Evolutionary conservation across 2,888 invertebrate species (phyloP).

Genomic region (Volucella bombylans): DNA sequence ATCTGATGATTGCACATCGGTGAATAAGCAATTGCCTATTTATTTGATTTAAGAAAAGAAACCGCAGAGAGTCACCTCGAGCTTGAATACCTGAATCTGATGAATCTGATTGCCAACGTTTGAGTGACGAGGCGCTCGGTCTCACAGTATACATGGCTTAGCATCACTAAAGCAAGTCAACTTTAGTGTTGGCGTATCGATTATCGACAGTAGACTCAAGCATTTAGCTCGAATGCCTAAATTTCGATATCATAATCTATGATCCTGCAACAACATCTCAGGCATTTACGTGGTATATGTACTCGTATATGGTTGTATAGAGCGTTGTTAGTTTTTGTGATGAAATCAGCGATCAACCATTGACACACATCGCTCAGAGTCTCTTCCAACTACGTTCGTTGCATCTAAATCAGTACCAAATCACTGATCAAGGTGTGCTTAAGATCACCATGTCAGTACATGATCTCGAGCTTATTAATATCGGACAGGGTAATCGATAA

Average conservation of each 20-base stretch:
- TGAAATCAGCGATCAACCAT: slow-evolving; percentile 95
- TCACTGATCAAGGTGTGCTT: slow-evolving; percentile 94
- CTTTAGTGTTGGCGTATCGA: slow-evolving; percentile 95
- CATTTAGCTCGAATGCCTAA: slow-evolving; percentile 92
- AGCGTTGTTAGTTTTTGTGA: slow-evolving; percentile 98
- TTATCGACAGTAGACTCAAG: slow-evolving; percentile 95
- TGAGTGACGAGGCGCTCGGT: slow-evolving; percentile 94
- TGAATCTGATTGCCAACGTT: slow-evolving; percentile 97
- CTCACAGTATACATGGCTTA: slow-evolving; percentile 91
- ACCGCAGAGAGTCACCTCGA: slow-evolving; percentile 87
- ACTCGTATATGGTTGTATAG: slow-evolving; percentile 93
- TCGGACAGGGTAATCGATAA: slow-evolving; percentile 96
- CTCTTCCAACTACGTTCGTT: slow-evolving; percentile 91
- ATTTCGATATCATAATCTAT: slow-evolving; percentile 92
- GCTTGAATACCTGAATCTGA: slow-evolving; percentile 91
- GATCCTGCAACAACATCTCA: slow-evolving; percentile 96
- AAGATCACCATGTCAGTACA: slow-evolving; percentile 91
- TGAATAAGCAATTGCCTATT: slow-evolving; percentile 93
- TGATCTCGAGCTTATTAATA: slow-evolving; percentile 94
- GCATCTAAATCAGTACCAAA: slow-evolving; percentile 94
- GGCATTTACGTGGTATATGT: slow-evolving; percentile 96
- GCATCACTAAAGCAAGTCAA: slow-evolving; percentile 92
- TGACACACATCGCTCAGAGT: slow-evolving; percentile 94
- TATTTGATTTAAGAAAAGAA: slow-evolving; percentile 89
- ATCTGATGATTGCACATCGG: slow-evolving; percentile 96